Evolutionary conservation across 2,888 invertebrate species (phyloP).

Genomic region (Hedychridium roseum): DNA sequence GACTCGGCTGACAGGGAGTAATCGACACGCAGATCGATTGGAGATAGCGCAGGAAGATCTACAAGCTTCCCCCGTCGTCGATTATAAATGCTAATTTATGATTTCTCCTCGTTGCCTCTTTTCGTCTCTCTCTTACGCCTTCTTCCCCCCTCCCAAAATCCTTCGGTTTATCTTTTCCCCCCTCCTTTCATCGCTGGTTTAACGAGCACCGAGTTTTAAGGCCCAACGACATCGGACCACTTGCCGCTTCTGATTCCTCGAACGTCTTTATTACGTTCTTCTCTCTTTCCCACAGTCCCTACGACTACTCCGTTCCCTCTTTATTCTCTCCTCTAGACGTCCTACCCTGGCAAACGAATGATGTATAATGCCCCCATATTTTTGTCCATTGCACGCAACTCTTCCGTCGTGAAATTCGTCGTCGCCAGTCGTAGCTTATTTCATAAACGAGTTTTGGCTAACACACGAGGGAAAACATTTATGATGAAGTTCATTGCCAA

Average conservation of each 20-base stretch:
- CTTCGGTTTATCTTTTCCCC: no score
- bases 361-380: slow-evolving; percentile 19
- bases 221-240: slow-evolving; percentile 29
- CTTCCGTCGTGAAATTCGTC: slow-evolving; percentile 3
- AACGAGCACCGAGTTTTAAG: slow-evolving; percentile 32
- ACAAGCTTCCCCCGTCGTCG: slow-evolving; percentile 31
- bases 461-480: no score
- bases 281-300: background rate
- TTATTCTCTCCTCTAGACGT: slow-evolving; percentile 1
- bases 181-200: slow-evolving; percentile 19
- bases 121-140: slow-evolving; percentile 12
- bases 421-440: no score
- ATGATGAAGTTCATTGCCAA: no score
- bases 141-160: background rate
- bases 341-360: slow-evolving; percentile 7
- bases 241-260: slow-evolving; percentile 38
- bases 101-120: slow-evolving; percentile 43
- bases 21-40: slow-evolving; percentile 39
- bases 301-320: slow-evolving; percentile 1
- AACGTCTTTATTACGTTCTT: slow-evolving; percentile 39
- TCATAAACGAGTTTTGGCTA: no score
- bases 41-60: slow-evolving; percentile 37
- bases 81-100: slow-evolving; percentile 56
- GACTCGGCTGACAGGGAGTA: slow-evolving; percentile 38
- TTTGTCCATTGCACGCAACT: slow-evolving; percentile 8